Base-by-base conservation (phyloP, 2,888 invertebrate species). In the Fragum sueziense region DNA sequence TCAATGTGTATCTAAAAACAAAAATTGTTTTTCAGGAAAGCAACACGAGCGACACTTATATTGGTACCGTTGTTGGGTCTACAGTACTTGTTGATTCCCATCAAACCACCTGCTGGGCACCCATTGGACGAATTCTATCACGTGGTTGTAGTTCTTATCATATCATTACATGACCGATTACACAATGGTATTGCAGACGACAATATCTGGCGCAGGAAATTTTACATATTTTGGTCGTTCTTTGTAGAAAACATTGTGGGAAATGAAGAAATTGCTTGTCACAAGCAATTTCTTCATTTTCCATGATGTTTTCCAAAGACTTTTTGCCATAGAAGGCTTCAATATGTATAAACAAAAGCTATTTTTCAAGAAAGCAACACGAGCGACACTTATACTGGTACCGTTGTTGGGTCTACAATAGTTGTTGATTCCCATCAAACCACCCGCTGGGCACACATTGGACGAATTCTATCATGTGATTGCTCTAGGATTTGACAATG, bases 381-480 rank as follows among this genome's bases (percentile, higher is more conserved):
- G 96, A 88, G 98, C 97, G 70, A 97, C 97, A 0, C 94, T 98
- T 89, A 95, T 98, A 86, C 94, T 98, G 91, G 97, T 98, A 76
- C 98, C 98, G 41, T 94, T 98, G 86, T 94, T 98, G 82, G 98
- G 98, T 1, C 94, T 98, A 72, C 97, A 98, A 93, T 98, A 97
- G 93, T 95, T 98, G 89, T 95, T 98, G 85, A 97, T 97, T 87
- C 97, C 97, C 31, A 96, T 97, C 93, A 95, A 97, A 83, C 98
- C 96, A 95, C 84, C 74, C 0, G 68, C 94, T 0, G 95, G 95
- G 2, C 88, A 92, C 9, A 29, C 69, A 1, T 75, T 89, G n/a
- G 80, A 88, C 69, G 85, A 95, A 83, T 94, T 95, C 86, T 97
- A 98, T 94, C 97, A 76, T 41, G 51, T 82, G 25, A 22, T 41